These are phyloP conservation scores for Sabatieria punctata DNA, from an alignment of 2,888 invertebrate genomes.

Conservation along the genomic window DNA sequence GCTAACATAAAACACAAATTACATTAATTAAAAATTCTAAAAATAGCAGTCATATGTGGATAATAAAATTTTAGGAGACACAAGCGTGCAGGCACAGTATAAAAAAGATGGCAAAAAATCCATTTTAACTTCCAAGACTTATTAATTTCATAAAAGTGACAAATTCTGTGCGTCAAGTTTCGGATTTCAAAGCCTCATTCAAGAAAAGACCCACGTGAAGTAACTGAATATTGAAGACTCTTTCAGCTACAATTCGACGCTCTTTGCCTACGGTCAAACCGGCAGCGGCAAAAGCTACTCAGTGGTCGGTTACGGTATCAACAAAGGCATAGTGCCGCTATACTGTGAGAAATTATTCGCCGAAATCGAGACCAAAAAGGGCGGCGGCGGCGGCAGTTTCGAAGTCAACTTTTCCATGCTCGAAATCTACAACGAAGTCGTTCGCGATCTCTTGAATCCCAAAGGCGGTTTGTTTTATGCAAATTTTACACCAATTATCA, in stretches of 20 bases:
- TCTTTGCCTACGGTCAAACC: slow-evolving; percentile 42
- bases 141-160: too few species aligned
- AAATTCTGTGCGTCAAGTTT: too few species aligned
- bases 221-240: too few species aligned
- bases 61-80: too few species aligned
- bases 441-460: slow-evolving; percentile 39
- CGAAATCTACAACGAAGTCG: slow-evolving; percentile 44
- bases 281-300: slow-evolving; percentile 42
- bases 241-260: slow-evolving; percentile 40
- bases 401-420: slow-evolving; percentile 40
- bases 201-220: too few species aligned
- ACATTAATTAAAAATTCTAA: too few species aligned
- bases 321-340: slow-evolving; percentile 40
- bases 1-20: too few species aligned
- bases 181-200: too few species aligned
- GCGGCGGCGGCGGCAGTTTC: slow-evolving; percentile 24
- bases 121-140: too few species aligned
- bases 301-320: slow-evolving; percentile 39
- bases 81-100: too few species aligned
- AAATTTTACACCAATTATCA: background rate
- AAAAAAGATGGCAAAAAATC: too few species aligned
- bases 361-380: slow-evolving; percentile 32
- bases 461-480: slow-evolving; percentile 8
- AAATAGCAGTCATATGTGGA: too few species aligned
- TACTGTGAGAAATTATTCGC: slow-evolving; percentile 38